Percentiles rank a stretch among this genome's conserved stretches.
phyloP scores from a whole-genome alignment of 1,140 invertebrate genomes.

The Plodia interpunctella region DNA sequence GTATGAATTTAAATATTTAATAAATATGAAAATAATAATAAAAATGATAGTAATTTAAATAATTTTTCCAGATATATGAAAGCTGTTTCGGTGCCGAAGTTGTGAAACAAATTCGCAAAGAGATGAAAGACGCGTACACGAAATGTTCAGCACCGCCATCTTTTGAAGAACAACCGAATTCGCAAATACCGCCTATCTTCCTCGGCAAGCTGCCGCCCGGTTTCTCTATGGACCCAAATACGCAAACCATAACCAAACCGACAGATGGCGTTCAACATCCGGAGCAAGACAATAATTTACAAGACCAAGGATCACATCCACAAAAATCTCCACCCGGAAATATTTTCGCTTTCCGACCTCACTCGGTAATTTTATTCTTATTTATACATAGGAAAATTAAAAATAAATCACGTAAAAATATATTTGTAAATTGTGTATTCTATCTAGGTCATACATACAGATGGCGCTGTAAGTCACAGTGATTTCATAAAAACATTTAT shows the following conservation, averaged over 20 bases:
- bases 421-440: no score
- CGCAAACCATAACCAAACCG: conserved; percentile 60
- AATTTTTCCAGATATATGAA: conserved; percentile 79
- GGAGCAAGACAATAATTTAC: conserved; percentile 29
- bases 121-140: conserved; percentile 80
- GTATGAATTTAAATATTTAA: no score
- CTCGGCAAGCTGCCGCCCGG: conserved; percentile 58
- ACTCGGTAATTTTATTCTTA: conserved; percentile 34
- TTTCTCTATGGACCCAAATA: conserved; percentile 56
- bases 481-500: no score
- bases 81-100: conserved; percentile 82
- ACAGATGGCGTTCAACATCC: conserved; percentile 56
- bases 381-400: background rate
- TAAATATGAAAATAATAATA: background rate
- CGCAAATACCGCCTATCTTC: conserved; percentile 45
- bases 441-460: no score
- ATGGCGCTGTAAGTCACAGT: conserved; percentile 10
- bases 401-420: background rate
- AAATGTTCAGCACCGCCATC: conserved; percentile 77
- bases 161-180: conserved; percentile 51
- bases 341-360: conserved; percentile 48
- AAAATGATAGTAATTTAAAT: conserved; percentile 10
- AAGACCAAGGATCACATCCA: conserved; percentile 33
- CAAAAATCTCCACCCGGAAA: conserved; percentile 32
- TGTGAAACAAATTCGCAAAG: conserved; percentile 80